Conservation (phyloP, 2,113 vertebrate genomes). For the Aptenodytes forsteri region DNA sequence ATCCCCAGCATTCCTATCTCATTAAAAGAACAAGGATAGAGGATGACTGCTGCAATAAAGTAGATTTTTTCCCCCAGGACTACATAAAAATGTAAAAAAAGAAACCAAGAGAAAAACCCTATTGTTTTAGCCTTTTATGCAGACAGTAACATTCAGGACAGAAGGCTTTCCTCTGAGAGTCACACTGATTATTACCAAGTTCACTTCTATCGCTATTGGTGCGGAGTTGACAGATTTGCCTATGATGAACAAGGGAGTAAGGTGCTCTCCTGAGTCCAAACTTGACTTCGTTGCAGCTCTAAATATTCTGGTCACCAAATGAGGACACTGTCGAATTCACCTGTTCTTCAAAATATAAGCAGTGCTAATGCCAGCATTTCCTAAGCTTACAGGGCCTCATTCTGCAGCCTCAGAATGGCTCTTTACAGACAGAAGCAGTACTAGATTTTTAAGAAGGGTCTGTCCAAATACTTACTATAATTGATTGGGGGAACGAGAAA, state of each 20-base stretch:
- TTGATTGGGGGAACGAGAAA: neutral
- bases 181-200: neutral
- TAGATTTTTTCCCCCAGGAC: neutral
- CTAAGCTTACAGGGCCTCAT: neutral
- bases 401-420: neutral
- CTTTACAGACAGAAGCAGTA: neutral
- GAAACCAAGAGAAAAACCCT: neutral
- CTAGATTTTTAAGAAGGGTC: neutral
- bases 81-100: neutral
- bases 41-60: neutral
- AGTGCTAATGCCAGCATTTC: neutral
- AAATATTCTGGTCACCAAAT: neutral
- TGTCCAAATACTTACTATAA: neutral
- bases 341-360: neutral
- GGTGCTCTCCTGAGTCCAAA: neutral
- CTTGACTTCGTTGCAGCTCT: neutral
- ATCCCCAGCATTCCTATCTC: conserved; percentile 6
- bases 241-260: neutral
- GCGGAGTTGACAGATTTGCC: neutral
- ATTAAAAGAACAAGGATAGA: neutral
- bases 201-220: neutral
- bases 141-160: neutral
- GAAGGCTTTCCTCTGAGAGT: neutral
- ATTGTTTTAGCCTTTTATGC: neutral
- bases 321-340: fast-evolving